Evolutionary conservation across 2,113 vertebrate genomes (phyloP), one percentile per base, ranked within the genome.

Genomic region (Pachyramphus minor): DNA sequence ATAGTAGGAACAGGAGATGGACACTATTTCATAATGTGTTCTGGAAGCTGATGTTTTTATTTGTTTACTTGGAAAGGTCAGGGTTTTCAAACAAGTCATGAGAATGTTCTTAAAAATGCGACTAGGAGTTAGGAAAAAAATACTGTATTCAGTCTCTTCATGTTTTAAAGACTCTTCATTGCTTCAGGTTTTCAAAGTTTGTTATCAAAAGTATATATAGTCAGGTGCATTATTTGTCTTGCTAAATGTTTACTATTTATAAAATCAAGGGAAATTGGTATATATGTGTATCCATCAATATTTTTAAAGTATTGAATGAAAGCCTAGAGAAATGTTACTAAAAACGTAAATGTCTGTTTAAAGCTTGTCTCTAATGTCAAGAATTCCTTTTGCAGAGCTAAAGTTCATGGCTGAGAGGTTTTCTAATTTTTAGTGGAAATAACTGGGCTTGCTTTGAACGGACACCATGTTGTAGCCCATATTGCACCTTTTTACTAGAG

Each of bases 381-480:
- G 31, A 44, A 68, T 79, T 89, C 18, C 28, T 67, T 87, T 84
- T 64, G 27, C 24, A 90, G 79, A 85, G 49, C 31, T 0, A 22
- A 31, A 85, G 11, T 14, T 4, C 35, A 16, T 47, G 37, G 41
- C n/a, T 64, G 20, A 76, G 74, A 18, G 8, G 9, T n/a, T 73
- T 79, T 58, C 31, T 71, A 7, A 6, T 39, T 45, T 78, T 50
- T 27, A 19, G 50, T 53, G 33, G 59, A 55, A 85, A 33, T 66
- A 53, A 14, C 19, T 68, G 62, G 35, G 19, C 22, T 90, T 68
- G 33, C 24, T 37, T 75, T 73, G 78, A 31, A 21, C 21, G 49
- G 25, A 11, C 20, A 12, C 3, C 0, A 0, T 52, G 42, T 16
- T 31, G 22, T 66, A 63, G 15, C 24, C 45, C 11, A 2, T 35